Percentiles rank a stretch among this genome's conserved stretches.
Conservation (phyloP, 23 tunicate genomes). For the Aplidium turbinatum region DNA sequence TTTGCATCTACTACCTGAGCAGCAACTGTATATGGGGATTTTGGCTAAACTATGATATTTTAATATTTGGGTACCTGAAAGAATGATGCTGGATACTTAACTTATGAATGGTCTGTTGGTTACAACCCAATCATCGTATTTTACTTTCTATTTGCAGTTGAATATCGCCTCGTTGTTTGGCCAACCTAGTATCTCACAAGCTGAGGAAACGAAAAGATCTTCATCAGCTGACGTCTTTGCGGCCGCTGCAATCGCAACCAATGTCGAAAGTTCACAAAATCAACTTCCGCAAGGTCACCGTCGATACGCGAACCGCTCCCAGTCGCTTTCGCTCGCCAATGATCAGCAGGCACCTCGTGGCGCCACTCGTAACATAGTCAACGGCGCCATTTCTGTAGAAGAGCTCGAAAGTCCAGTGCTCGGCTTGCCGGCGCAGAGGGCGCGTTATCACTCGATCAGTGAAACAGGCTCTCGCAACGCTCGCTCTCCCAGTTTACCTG, state of each 20-base stretch:
- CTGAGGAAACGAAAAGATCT: conserved; percentile 2
- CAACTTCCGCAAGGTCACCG: not conserved
- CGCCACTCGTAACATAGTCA: conserved; percentile 16
- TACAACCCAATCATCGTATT: not conserved
- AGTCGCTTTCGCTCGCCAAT: conserved; percentile 35
- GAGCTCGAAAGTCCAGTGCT: conserved; percentile 66
- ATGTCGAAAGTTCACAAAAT: not conserved
- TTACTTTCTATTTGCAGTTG: conserved; percentile 24
- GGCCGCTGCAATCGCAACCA: not conserved
- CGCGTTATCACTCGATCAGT: conserved; percentile 43
- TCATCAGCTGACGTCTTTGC: conserved; percentile 46
- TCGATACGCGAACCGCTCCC: conserved; percentile 41
- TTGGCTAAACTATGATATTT: too few relatives aligned
- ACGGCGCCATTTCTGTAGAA: conserved; percentile 63
- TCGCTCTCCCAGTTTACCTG: not conserved
- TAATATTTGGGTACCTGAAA: too few relatives aligned
- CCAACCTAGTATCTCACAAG: not conserved
- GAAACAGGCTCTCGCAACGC: conserved; percentile 2
- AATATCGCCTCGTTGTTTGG: conserved; percentile 44
- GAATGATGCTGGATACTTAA: too few relatives aligned
- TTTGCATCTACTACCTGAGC: too few relatives aligned
- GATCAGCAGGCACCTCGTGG: conserved; percentile 25
- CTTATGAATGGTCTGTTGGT: too few relatives aligned
- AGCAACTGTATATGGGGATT: too few relatives aligned
- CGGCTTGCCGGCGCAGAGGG: conserved; percentile 38